Evolutionary conservation across 2,797 vertebrate species (phyloP).

Genomic region (Cuniculus paca): DNA sequence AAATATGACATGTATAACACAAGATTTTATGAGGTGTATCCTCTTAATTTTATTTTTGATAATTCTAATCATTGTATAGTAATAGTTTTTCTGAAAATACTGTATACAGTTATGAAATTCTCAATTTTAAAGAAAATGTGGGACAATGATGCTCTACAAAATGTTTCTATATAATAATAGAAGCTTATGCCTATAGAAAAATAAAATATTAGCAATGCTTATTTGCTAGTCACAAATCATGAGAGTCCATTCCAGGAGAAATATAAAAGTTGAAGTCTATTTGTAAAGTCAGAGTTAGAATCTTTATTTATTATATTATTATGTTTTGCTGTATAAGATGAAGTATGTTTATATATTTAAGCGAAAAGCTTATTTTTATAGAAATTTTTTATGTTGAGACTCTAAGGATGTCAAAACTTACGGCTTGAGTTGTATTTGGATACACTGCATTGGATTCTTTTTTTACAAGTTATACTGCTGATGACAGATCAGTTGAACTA

Average conservation of each 20-base stretch:
- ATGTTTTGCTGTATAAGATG: slow-evolving; percentile 23
- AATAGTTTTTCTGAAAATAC: slow-evolving; percentile 18
- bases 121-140: not conserved
- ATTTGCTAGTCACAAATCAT: slow-evolving; percentile 7
- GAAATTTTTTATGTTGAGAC: not conserved
- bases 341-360: not conserved
- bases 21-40: slow-evolving; percentile 1
- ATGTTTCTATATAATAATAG: slow-evolving; percentile 6
- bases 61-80: not conserved
- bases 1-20: not conserved
- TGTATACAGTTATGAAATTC: not conserved
- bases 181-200: not conserved
- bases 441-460: not conserved
- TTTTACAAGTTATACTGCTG: not conserved
- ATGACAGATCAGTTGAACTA: not conserved
- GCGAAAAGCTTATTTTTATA: slow-evolving; percentile 24
- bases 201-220: not conserved
- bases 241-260: not conserved
- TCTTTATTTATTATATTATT: not conserved
- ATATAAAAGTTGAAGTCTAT: slow-evolving; percentile 18
- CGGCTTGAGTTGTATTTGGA: not conserved
- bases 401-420: not conserved
- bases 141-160: not conserved
- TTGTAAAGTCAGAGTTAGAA: not conserved
- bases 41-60: slow-evolving; percentile 32